phyloP scores from a whole-genome alignment of 2,113 vertebrate species.

The Condylura cristata region DNA sequence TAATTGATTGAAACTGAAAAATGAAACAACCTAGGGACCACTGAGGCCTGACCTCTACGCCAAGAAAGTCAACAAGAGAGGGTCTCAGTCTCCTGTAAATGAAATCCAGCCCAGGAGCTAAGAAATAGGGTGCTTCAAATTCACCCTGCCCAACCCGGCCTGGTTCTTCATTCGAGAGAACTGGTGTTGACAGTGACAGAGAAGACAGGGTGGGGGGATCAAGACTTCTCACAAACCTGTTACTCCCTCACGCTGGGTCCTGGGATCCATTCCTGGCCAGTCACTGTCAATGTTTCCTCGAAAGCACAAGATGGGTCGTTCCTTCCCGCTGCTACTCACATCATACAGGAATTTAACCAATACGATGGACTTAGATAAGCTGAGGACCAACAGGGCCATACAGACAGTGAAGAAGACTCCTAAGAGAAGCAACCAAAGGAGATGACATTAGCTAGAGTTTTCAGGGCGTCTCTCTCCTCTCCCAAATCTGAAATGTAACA shows the following conservation, averaged over 20 bases:
- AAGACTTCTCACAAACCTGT: constrained; percentile 70
- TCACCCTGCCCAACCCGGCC: too few species aligned
- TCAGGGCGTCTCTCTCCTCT: not conserved
- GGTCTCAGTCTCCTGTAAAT: not conserved
- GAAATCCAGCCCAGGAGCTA: not conserved
- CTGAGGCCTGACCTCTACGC: not conserved
- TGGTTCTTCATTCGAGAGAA: not conserved
- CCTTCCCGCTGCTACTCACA: constrained; percentile 77
- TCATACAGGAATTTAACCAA: constrained; percentile 89
- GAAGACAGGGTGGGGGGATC: too few species aligned
- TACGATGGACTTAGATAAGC: constrained; percentile 90
- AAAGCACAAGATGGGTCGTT: constrained; percentile 86
- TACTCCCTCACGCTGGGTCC: constrained; percentile 66
- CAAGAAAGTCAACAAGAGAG: not conserved
- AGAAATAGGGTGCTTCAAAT: not conserved
- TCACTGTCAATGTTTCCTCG: constrained; percentile 66
- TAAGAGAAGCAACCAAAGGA: constrained; percentile 53
- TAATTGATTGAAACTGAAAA: not conserved
- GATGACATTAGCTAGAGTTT: not conserved
- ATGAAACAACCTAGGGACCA: not conserved
- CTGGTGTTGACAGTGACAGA: not conserved
- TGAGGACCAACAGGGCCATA: constrained; percentile 91
- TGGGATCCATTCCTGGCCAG: not conserved
- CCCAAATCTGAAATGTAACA: not conserved
- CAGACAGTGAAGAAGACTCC: constrained; percentile 91